phyloP scores from a whole-genome alignment of 1,140 invertebrate genomes.

The Drosophila yakuba region DNA sequence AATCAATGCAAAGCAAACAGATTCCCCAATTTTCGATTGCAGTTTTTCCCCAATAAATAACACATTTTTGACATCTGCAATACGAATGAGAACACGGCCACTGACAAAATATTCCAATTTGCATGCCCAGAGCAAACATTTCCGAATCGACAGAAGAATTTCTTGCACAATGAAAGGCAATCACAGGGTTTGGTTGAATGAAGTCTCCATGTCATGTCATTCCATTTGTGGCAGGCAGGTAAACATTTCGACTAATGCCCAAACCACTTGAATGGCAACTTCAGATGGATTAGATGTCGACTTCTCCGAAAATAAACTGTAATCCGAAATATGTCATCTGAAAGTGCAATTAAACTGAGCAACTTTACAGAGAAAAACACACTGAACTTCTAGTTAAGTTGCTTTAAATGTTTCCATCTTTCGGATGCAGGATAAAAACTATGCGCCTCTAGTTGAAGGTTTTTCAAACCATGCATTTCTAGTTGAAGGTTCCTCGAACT shows the following conservation, averaged over 20 bases:
- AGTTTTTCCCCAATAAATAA: slow-evolving; percentile 32
- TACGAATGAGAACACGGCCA: slow-evolving; percentile 1
- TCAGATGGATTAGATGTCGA: slow-evolving; percentile 4
- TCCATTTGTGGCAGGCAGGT: slow-evolving; percentile 28
- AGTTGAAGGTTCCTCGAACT: background rate
- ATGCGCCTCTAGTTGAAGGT: background rate
- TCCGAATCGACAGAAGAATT: slow-evolving; percentile 8
- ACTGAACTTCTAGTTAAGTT: no score
- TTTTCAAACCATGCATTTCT: no score
- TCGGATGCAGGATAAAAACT: no score
- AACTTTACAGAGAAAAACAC: background rate
- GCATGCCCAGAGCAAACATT: slow-evolving; percentile 30
- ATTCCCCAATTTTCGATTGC: slow-evolving; percentile 21
- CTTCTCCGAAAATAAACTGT: background rate
- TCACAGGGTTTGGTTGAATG: background rate
- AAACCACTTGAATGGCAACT: slow-evolving; percentile 22
- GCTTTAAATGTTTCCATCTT: no score
- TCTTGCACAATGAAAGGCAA: slow-evolving; percentile 5
- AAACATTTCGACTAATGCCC: slow-evolving; percentile 20
- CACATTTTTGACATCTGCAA: slow-evolving; percentile 21
- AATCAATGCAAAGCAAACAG: slow-evolving; percentile 34
- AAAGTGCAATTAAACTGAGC: background rate
- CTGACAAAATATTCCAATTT: slow-evolving; percentile 29
- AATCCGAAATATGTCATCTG: background rate
- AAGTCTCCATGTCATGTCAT: background rate